These are phyloP conservation scores for Phrynocephalus guinanensis DNA, from an alignment of 2,797 vertebrate species.

Conservation along the genomic window DNA sequence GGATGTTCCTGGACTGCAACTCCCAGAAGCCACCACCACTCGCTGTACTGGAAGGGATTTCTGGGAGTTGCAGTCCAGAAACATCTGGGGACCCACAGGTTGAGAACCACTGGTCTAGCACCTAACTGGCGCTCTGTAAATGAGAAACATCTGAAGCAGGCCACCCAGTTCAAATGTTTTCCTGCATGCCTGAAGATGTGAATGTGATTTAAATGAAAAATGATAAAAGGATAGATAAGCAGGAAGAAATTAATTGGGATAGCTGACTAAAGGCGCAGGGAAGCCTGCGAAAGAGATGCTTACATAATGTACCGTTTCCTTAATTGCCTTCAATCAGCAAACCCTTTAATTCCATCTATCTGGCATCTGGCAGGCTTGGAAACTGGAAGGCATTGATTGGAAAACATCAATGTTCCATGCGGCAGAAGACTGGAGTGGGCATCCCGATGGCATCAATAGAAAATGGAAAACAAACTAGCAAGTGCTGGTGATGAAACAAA, in stretches of 20 bases:
- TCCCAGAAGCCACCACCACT: too few species aligned
- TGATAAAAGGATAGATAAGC: neutral
- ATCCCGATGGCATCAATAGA: too few species aligned
- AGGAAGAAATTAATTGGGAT: neutral
- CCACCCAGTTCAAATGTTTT: neutral
- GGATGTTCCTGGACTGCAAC: too few species aligned
- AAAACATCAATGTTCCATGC: too few species aligned
- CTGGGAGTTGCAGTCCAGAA: too few species aligned
- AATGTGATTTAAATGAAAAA: neutral
- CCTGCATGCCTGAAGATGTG: neutral
- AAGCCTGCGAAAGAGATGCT: neutral
- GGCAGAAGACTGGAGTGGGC: too few species aligned
- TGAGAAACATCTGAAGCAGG: neutral
- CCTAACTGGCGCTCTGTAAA: too few species aligned
- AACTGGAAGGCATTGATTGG: neutral
- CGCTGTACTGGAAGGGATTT: too few species aligned
- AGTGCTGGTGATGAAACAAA: neutral
- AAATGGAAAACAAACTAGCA: too few species aligned
- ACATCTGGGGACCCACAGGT: too few species aligned
- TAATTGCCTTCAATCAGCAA: neutral
- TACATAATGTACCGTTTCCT: neutral
- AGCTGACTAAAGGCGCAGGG: neutral
- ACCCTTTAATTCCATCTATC: neutral
- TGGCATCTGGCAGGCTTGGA: neutral
- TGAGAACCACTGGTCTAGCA: too few species aligned